Evolutionary conservation across 1,140 invertebrate species (phyloP), one percentile per base, ranked within the genome.

Genomic region (Bombus picipes): DNA sequence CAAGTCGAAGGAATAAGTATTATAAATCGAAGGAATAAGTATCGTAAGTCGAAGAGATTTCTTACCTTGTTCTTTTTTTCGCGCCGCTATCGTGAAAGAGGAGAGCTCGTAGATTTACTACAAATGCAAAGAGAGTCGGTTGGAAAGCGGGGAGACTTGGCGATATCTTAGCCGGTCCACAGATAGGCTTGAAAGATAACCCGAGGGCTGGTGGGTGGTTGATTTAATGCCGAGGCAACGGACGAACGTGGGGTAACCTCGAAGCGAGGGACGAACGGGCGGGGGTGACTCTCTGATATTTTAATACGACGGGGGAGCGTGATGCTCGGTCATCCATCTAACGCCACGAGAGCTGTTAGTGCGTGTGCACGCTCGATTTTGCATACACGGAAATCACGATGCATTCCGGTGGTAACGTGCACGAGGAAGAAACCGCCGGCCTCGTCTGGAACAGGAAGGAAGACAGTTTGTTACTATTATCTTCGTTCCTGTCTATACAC

Each of bases 381-480:
- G 93, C 93, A 93, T 93, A 93, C 88, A 76, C 89, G 93, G 90
- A 93, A 92, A 93, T 93, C 93, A 90, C 83, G 88, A 92, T 93
- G 92, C 89, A 91, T 88, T 66, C 71, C 80, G 68, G 34, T 47
- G 77, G 32, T 71, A 70, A 83, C 39, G 65, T 59, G 80, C 59
- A 39, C 59, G 59, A 59, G 62, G 34, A 78, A 53, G 65, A 77
- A 79, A 34, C 39, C 70, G 59, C 28, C 59, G n/a, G 57, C 70
- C 78, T 83, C 89, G 91, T 92, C 92, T 92, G 92, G 92, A 88
- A 88, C 92, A 92, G 92, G 92, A 93, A 92, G 93, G 91, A 93
- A 93, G 90, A 93, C 92, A 85, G 91, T 93, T 93, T 93, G 93
- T 93, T 92, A 93, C 92, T 84, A 91, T 93, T 93, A 93, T 93